Base-by-base conservation (phyloP, 2,797 vertebrate genomes). In the Sebastiscus albofasciatus region DNA sequence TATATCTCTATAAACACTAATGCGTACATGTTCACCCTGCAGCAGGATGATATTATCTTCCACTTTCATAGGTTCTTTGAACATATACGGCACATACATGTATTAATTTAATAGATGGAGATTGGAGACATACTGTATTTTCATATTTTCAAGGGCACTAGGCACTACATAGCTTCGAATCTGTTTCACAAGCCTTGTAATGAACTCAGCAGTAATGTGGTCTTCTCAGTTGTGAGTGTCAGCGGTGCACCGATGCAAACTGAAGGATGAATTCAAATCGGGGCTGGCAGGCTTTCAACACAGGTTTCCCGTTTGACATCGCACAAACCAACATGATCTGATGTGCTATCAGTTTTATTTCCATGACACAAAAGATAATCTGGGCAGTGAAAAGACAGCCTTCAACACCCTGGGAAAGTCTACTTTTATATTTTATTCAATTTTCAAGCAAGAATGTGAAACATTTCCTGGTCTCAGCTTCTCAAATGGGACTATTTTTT, bases 261-360 rank as follows among this genome's bases (percentile, higher is more conserved):
- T 77, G 65, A 72, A 80, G 59, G 71, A 69, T 72, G 54, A 54
- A 82, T 80, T 90, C 54, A 84, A 83, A 90, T 79, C 0, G 12
- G 68, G 52, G 66, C 79, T 80, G 87, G 67, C 87, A 90, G 77
- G 71, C 87, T 85, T 90, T 88, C 89, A 88, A 54, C 72, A 20
- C 61, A 46, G 75, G 80, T 83, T 80, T 91, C 61, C 56, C 52
- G 60, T 83, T 71, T 69, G 83, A 84, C 86, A 83, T 81, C 24
- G 24, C 26, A 24, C 61, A 46, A 76, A 79, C 75, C 74, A 77
- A 88, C 66, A 13, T 1, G 22, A 83, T 77, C 56, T 77, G 83
- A 90, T 84, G 66, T 65, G 68, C 75, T 79, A 36, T 87, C 84
- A 69, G n/a, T 77, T 91, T 77, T 76, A 78, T 67, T 88, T 83